A percentile compares a stretch with the other conserved stretches of the same genome.
Evolutionary conservation across 1,140 invertebrate genomes (phyloP).

Genomic region (Orius insidiosus): DNA sequence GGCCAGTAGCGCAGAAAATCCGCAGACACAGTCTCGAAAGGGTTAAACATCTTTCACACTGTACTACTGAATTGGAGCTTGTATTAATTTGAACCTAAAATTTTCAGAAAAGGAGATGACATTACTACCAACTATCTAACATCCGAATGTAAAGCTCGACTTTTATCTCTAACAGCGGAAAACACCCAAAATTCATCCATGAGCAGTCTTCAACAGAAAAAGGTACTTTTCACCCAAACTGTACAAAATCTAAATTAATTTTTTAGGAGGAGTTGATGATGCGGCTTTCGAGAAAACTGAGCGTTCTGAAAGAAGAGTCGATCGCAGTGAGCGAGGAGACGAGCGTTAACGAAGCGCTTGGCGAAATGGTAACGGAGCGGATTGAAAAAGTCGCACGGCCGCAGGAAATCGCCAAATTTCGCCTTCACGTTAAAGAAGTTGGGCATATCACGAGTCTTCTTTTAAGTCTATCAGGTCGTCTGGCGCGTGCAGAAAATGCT

Average conservation of each 20-base stretch:
- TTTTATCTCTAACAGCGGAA: conserved; percentile 37
- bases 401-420: conserved; percentile 64
- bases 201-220: conserved; percentile 32
- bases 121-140: conserved; percentile 22
- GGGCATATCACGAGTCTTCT: conserved; percentile 74
- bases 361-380: conserved; percentile 42
- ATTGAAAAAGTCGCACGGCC: conserved; percentile 44
- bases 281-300: conserved; percentile 57
- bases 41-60: no score
- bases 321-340: conserved; percentile 55
- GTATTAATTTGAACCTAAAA: no score
- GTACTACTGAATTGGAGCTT: no score
- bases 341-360: conserved; percentile 54
- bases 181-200: conserved; percentile 3
- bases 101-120: background rate
- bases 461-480: conserved; percentile 61
- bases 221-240: conserved; percentile 29
- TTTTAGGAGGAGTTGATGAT: conserved; percentile 61
- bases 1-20: no score
- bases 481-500: conserved; percentile 68
- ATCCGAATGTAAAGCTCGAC: conserved; percentile 48
- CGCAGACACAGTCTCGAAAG: no score
- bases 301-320: conserved; percentile 57
- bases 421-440: conserved; percentile 66
- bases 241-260: conserved; percentile 12